A percentile compares a stretch with the other conserved stretches of the same genome.
These are phyloP conservation scores for Drosophila picticornis DNA, from an alignment of 2,888 invertebrate species.

Conservation along the genomic window DNA sequence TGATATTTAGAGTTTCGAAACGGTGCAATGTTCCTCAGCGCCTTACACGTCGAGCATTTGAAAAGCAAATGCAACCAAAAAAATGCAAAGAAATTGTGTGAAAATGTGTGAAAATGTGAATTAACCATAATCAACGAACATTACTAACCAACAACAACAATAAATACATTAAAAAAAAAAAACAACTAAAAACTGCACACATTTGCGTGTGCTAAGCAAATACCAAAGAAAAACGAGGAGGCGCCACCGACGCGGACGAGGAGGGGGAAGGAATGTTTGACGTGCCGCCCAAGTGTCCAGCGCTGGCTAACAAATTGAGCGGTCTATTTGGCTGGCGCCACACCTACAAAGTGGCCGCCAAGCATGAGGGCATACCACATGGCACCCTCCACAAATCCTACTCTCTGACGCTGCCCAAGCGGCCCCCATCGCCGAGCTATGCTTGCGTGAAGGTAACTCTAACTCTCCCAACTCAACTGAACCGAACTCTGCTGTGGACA, in stretches of 20 bases:
- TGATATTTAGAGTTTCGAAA: conserved; percentile 14
- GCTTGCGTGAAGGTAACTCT: conserved; percentile 81
- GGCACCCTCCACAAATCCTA: conserved; percentile 85
- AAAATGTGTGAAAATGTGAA: conserved; percentile 27
- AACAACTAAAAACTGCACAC: conserved; percentile 10
- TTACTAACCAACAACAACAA: conserved; percentile 25
- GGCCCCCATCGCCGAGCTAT: conserved; percentile 78
- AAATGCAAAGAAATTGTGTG: conserved; percentile 1
- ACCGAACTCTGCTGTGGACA: conserved; percentile 1
- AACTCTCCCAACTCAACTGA: background rate
- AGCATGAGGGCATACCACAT: conserved; percentile 88
- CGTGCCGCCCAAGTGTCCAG: conserved; percentile 89
- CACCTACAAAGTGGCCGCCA: conserved; percentile 92
- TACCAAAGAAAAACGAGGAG: conserved; percentile 22
- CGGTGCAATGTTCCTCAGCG: conserved; percentile 34
- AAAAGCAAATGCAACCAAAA: conserved; percentile 6
- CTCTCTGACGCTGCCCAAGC: conserved; percentile 84
- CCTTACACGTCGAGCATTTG: conserved; percentile 10
- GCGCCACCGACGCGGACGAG: background rate
- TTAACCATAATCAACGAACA: background rate
- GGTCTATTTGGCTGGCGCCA: conserved; percentile 92
- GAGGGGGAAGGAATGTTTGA: conserved; percentile 86
- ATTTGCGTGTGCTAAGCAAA: conserved; percentile 8
- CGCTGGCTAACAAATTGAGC: conserved; percentile 91
- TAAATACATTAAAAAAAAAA: background rate